These are phyloP conservation scores for Archocentrus centrarchus DNA, from an alignment of 2,113 vertebrate genomes.

Conservation along the genomic window DNA sequence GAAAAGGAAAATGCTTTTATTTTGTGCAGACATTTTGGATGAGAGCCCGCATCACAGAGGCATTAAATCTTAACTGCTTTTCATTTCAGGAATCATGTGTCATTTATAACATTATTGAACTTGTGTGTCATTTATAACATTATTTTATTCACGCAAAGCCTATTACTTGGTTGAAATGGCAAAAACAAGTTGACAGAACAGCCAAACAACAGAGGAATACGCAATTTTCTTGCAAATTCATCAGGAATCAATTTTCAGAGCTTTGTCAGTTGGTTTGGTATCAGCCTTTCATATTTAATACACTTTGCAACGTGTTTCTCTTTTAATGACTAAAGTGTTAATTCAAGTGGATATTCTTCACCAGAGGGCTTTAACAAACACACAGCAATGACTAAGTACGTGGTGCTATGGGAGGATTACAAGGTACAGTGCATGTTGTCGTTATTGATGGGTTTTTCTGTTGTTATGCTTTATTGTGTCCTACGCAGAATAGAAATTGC, in stretches of 20 bases:
- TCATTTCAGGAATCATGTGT: slow-evolving; percentile 50
- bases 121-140: slow-evolving; percentile 61
- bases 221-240: slow-evolving; percentile 47
- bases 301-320: slow-evolving; percentile 41
- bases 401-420: slow-evolving; percentile 75
- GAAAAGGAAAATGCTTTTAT: slow-evolving; percentile 66
- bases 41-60: slow-evolving; percentile 21
- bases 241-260: slow-evolving; percentile 45
- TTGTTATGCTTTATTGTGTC: slow-evolving; percentile 53
- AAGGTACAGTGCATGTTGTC: slow-evolving; percentile 73
- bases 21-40: slow-evolving; percentile 64
- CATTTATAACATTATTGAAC: slow-evolving; percentile 55
- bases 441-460: slow-evolving; percentile 38
- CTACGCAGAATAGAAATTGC: slow-evolving; percentile 50
- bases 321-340: slow-evolving; percentile 30
- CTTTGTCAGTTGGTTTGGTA: slow-evolving; percentile 14
- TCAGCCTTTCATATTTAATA: slow-evolving; percentile 33
- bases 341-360: slow-evolving; percentile 28
- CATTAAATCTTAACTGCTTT: slow-evolving; percentile 63
- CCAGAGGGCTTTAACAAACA: slow-evolving; percentile 25
- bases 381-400: slow-evolving; percentile 34
- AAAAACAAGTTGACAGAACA: slow-evolving; percentile 37
- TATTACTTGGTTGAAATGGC: slow-evolving; percentile 5
- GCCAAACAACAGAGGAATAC: slow-evolving; percentile 46
- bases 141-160: slow-evolving; percentile 56